Percentiles rank a stretch among this genome's conserved stretches.
These are phyloP conservation scores for Margaritifera margaritifera DNA, from an alignment of 2,888 invertebrate species.

Conservation along the genomic window DNA sequence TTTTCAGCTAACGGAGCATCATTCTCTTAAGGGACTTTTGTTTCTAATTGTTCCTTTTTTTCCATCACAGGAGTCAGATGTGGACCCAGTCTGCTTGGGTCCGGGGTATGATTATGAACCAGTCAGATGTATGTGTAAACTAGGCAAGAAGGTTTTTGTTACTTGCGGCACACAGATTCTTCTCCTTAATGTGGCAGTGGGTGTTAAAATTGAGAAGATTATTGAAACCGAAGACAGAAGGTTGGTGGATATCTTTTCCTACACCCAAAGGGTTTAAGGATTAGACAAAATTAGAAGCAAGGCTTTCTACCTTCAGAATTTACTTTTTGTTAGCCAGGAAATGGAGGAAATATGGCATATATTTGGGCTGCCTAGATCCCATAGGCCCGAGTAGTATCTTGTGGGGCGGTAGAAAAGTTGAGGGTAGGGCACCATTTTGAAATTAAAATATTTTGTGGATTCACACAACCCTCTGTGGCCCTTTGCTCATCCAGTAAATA, in stretches of 20 bases:
- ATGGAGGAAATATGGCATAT: too few species aligned
- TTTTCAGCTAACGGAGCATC: too few species aligned
- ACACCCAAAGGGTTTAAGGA: not conserved
- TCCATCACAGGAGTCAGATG: conserved; percentile 41
- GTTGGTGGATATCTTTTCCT: conserved; percentile 14
- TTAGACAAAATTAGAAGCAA: too few species aligned
- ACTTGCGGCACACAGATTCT: conserved; percentile 59
- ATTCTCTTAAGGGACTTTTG: not conserved
- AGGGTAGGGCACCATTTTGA: too few species aligned
- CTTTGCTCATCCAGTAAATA: too few species aligned
- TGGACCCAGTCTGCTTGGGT: conserved; percentile 49
- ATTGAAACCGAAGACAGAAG: conserved; percentile 41
- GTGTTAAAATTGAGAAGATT: conserved; percentile 49
- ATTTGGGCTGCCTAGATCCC: too few species aligned
- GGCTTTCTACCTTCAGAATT: too few species aligned
- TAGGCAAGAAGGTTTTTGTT: conserved; percentile 41
- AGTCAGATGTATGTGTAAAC: conserved; percentile 53
- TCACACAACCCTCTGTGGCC: too few species aligned
- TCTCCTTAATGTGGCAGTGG: conserved; percentile 37
- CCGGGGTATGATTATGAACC: conserved; percentile 56
- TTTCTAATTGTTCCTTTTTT: conserved; percentile 1
- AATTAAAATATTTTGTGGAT: too few species aligned
- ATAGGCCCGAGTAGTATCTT: too few species aligned
- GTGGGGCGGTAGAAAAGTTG: too few species aligned
- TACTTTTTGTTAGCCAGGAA: too few species aligned